These are phyloP conservation scores for Sericinus montela DNA, from an alignment of 2,888 invertebrate genomes.

Conservation along the genomic window DNA sequence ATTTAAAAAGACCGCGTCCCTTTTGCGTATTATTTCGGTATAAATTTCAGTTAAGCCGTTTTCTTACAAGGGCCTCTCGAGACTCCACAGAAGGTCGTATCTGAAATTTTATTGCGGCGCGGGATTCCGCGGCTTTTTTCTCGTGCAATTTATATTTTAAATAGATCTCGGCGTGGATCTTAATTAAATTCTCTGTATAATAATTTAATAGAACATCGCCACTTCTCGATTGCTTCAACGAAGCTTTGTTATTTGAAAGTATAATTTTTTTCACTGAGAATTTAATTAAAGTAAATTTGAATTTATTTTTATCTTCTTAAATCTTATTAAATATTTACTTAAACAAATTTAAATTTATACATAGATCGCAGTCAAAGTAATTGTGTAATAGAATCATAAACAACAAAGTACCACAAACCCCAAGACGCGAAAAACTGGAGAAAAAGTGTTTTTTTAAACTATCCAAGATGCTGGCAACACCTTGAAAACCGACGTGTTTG, in stretches of 20 bases:
- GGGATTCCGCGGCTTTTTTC: conserved; percentile 35
- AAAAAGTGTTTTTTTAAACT: too few relatives aligned
- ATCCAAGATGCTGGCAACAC: too few relatives aligned
- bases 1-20: conserved; percentile 72
- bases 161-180: conserved; percentile 23
- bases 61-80: conserved; percentile 48
- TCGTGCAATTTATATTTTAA: conserved; percentile 47
- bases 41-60: conserved; percentile 70
- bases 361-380: too few relatives aligned
- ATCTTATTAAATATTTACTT: too few relatives aligned
- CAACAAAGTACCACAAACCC: too few relatives aligned
- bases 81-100: conserved; percentile 34
- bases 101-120: conserved; percentile 54
- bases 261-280: conserved; percentile 13
- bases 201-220: conserved; percentile 19
- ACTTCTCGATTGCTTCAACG: conserved; percentile 11
- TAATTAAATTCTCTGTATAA: conserved; percentile 22
- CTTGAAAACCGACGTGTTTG: too few relatives aligned
- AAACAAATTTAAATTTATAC: too few relatives aligned
- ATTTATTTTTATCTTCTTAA: too few relatives aligned
- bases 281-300: conserved; percentile 9
- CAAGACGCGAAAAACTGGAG: too few relatives aligned
- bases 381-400: too few relatives aligned
- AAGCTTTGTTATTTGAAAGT: conserved; percentile 10
- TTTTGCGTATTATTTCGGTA: conserved; percentile 72